Evolutionary conservation across 2,797 vertebrate species (phyloP).

Genomic region (Rousettus madagascariensis): DNA sequence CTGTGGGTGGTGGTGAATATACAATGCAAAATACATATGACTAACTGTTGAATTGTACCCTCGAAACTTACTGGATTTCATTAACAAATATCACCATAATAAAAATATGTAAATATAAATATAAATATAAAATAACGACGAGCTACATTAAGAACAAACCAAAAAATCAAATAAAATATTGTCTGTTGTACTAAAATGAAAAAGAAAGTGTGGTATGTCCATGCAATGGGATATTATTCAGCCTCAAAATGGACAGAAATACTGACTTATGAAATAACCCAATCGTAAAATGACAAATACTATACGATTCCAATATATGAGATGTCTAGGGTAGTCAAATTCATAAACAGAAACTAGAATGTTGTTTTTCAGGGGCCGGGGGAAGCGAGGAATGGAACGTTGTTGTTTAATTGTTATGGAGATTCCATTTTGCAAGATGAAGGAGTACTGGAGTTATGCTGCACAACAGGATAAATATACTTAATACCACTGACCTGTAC

Average conservation of each 20-base stretch:
- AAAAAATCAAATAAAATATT: too few species aligned
- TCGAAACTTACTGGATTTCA: too few species aligned
- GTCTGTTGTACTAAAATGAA: too few species aligned
- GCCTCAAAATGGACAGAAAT: background rate
- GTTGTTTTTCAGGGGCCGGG: background rate
- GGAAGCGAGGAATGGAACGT: background rate
- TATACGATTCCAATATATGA: background rate
- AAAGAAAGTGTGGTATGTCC: too few species aligned
- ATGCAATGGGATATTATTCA: background rate
- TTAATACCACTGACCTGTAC: background rate
- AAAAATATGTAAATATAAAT: too few species aligned
- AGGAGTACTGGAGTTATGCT: background rate
- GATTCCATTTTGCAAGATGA: background rate
- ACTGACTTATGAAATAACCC: background rate
- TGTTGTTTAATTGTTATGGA: background rate
- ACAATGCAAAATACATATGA: too few species aligned
- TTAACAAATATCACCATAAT: too few species aligned
- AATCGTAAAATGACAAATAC: background rate
- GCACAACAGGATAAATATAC: background rate
- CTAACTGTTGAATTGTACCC: too few species aligned
- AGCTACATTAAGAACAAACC: too few species aligned
- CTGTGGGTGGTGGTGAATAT: too few species aligned
- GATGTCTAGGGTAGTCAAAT: background rate
- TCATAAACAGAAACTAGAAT: background rate
- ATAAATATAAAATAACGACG: too few species aligned